Base-by-base conservation (phyloP, 2,797 vertebrate species). In the Centroberyx gerrardi region DNA sequence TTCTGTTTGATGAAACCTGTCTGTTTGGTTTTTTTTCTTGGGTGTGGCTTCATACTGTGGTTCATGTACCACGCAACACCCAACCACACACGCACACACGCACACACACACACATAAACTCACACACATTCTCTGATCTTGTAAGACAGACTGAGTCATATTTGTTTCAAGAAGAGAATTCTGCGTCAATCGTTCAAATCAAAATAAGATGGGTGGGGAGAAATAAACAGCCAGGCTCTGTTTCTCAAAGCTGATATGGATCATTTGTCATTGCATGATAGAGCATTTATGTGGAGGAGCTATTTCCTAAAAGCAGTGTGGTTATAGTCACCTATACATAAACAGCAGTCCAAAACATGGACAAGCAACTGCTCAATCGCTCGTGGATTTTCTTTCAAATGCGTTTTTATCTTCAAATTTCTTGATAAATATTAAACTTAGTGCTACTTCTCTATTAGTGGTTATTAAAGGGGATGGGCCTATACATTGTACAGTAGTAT, bases 1-100 rank as follows among this genome's bases (percentile, higher is more conserved):
- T 52, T 59, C 28, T 72, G 18, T 55, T 51, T n/a, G 17, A 10
- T 59, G 28, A 60, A 66, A 60, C 36, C 17, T 52, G 33, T 31
- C 22, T 53, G 15, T 42, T 42, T 22, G 40, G 3, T 70, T 64
- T 3, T 53, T 10, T 13, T 42, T 42, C 40, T 42, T 42, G 40
- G 12, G 40, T 49, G 62, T 65, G 60, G 66, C 52, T 17, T 72
- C 2, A 3, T 29, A 52, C 62, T 56, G 44, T 53, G 52, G 22
- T 48, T 55, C 28, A 52, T 29, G 29, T 31, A 5, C 48, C 15
- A 29, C 33, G 59, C 12, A 38, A 54, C 13, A 38, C 15, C 51
- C 54, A 36, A 68, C 29, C 9, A 18, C 42, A 44, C 42, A 44
- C 13, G 4, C 10, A 44, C 40, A 42, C 10, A 42, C 10, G 14